Evolutionary conservation across 2,113 vertebrate genomes (phyloP), one percentile per base, ranked within the genome.

Genomic region (Ceyx margarethae): DNA sequence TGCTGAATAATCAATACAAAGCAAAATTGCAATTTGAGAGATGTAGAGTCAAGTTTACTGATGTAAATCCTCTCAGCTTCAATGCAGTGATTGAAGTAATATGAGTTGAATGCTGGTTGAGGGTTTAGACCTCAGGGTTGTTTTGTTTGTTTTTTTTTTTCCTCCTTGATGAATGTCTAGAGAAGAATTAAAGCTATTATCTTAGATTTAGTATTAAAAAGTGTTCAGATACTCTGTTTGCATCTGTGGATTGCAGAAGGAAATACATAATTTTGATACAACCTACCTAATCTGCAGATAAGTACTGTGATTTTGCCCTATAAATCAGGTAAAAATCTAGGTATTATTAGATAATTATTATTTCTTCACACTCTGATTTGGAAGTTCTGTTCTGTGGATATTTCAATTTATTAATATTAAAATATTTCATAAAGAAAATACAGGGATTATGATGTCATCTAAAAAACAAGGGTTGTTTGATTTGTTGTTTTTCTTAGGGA

Each of bases 141-240:
- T 33, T 35, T 0, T 20, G 73, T 29, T 4, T 84, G 33, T n/a
- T 31, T 35, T 0, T 20, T 66, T 35, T 65, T 53, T 62, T 77
- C 5, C 19, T 89, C 40, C n/a, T 93, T 85, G 26, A 17, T 84
- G 43, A 73, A 90, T 66, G 31, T 50, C 16, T 81, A 54, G 31
- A 71, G 40, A 71, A 79, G 23, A 94, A 94, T 91, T 91, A 86
- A 88, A 89, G 50, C 15, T 58, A 58, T 94, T 94, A 87, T 87
- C 85, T 62, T 66, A 82, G 21, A 73, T 80, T 83, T 94, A 9
- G 33, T 77, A 51, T 90, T 87, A 81, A 89, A 94, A 91, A 74
- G 54, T 79, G 60, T 78, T 86, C 67, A 73, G 19, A 26, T 65
- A 77, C 82, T 62, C 65, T 51, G 37, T 85, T 90, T 88, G 73